Percentiles rank a stretch among this genome's conserved stretches.
Conservation (phyloP, 2,888 invertebrate species). For the Piscicola geometra region DNA sequence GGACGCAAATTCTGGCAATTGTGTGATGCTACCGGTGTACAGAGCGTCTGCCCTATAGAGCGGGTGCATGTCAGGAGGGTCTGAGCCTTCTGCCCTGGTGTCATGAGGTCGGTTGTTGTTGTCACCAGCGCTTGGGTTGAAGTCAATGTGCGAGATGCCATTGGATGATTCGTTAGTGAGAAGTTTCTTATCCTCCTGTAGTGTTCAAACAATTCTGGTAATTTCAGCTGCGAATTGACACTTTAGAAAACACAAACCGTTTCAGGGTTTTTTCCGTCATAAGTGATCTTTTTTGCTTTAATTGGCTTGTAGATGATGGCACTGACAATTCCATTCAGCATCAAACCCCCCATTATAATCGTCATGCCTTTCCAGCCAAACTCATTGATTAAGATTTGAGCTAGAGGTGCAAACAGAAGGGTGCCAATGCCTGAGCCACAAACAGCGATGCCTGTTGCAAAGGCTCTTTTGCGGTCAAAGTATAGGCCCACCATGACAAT, state of each 20-base stretch:
- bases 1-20: conserved; percentile 67
- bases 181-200: conserved; percentile 14
- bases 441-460: conserved; percentile 90
- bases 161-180: background rate
- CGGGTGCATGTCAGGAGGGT: conserved; percentile 62
- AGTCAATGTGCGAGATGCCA: background rate
- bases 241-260: too few relatives aligned
- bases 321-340: conserved; percentile 71
- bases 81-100: conserved; percentile 4
- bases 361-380: conserved; percentile 74
- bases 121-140: background rate
- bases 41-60: conserved; percentile 93
- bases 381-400: conserved; percentile 62
- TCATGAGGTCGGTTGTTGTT: background rate
- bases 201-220: background rate
- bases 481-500: conserved; percentile 93
- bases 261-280: background rate
- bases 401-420: conserved; percentile 78
- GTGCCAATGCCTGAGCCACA: conserved; percentile 94
- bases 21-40: conserved; percentile 89
- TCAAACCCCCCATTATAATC: conserved; percentile 72
- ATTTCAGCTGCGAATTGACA: too few relatives aligned
- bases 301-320: conserved; percentile 80
- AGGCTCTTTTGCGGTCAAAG: conserved; percentile 88
- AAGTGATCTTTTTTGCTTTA: conserved; percentile 48